Evolutionary conservation across 2,113 vertebrate species (phyloP).

Genomic region (Ivindomyrus marchei): DNA sequence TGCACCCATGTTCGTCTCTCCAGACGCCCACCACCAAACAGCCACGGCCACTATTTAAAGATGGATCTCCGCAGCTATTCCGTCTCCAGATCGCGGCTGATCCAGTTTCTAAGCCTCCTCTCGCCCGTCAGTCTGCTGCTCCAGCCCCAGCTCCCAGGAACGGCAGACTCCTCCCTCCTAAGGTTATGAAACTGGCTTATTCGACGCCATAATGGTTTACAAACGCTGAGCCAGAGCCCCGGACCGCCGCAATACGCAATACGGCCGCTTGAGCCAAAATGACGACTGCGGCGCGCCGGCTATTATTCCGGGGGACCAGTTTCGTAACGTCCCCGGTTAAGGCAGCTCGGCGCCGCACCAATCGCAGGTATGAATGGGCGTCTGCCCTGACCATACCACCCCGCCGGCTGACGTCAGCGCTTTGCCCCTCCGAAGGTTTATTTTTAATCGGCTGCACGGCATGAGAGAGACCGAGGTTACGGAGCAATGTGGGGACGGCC

Average conservation of each 20-base stretch:
- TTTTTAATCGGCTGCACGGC: not conserved
- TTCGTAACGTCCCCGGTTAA: slow-evolving; percentile 35
- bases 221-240: slow-evolving; percentile 18
- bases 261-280: slow-evolving; percentile 53
- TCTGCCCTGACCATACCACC: not conserved
- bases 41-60: slow-evolving; percentile 16
- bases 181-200: slow-evolving; percentile 54
- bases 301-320: slow-evolving; percentile 31
- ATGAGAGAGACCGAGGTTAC: not conserved
- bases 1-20: slow-evolving; percentile 3
- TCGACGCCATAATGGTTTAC: slow-evolving; percentile 56
- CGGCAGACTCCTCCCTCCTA: slow-evolving; percentile 54
- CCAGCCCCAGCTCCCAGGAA: slow-evolving; percentile 46
- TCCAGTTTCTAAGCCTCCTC: slow-evolving; percentile 25
- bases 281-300: slow-evolving; percentile 31
- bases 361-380: slow-evolving; percentile 17
- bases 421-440: slow-evolving; percentile 17
- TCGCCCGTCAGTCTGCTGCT: slow-evolving; percentile 27
- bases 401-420: slow-evolving; percentile 22
- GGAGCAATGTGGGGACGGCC: not conserved
- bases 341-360: slow-evolving; percentile 11
- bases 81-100: not conserved
- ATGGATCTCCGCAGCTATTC: slow-evolving; percentile 25
- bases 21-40: not conserved
- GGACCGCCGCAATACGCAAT: not conserved